Evolutionary conservation across 2,797 vertebrate species (phyloP).

Genomic region (Clarias laeviceps): DNA sequence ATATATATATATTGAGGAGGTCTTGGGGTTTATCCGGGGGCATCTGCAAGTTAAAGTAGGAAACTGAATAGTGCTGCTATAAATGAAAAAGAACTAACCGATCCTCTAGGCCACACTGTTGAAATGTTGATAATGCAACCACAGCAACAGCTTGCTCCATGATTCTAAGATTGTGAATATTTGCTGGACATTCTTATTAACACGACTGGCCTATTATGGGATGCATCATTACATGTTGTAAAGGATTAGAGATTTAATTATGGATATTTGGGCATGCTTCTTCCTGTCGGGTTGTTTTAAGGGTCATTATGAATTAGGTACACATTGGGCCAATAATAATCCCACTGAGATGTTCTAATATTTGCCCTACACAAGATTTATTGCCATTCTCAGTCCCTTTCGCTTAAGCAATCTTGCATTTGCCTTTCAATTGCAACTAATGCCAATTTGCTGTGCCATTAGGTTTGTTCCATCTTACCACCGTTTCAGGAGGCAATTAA

Average conservation of each 20-base stretch:
- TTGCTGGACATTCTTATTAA: constrained; percentile 32
- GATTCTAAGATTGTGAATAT: constrained; percentile 1
- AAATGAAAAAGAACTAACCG: not conserved
- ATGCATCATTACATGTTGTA: constrained; percentile 39
- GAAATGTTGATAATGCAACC: not conserved
- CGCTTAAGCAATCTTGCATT: not conserved
- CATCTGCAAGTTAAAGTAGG: not conserved
- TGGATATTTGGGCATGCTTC: constrained; percentile 18
- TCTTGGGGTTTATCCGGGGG: not conserved
- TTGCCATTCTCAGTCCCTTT: not conserved
- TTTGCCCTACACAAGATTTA: constrained; percentile 3
- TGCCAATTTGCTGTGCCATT: constrained; percentile 36
- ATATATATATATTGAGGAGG: too few relatives aligned
- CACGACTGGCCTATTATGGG: constrained; percentile 36
- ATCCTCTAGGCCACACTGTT: not conserved
- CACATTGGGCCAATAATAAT: constrained; percentile 5
- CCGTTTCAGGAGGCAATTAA: constrained; percentile 39
- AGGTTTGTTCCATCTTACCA: constrained; percentile 30
- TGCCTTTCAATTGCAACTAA: not conserved
- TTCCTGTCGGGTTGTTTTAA: not conserved
- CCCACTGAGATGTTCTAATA: not conserved
- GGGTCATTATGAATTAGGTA: constrained; percentile 8
- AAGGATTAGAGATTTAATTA: constrained; percentile 47
- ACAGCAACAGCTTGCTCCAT: not conserved
- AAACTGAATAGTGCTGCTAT: not conserved